Base-by-base conservation (phyloP, 2,888 invertebrate species). In the Drosophila kambysellisi region DNA sequence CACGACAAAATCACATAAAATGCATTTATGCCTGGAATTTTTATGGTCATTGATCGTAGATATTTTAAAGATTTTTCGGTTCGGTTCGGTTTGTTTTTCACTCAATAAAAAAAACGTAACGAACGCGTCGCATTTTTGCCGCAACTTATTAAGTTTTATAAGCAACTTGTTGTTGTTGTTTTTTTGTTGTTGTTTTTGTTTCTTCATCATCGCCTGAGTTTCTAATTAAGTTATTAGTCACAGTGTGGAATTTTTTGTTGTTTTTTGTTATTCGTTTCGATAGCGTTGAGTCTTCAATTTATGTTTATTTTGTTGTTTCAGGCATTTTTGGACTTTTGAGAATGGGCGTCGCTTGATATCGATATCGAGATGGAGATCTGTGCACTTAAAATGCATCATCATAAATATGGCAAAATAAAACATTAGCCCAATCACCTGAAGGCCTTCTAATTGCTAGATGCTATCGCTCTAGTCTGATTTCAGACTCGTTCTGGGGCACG, bases 181-280 rank as follows among this genome's bases (percentile, higher is more conserved):
- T 53, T 58, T 30, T 25, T 43, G 48, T 58, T n/a, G 32, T 30
- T n/a, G 41, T 62, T 64, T 50, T 37, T 56, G 52, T 76, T 43
- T 50, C 58, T n/a, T 33, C 52, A 15, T 54, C 70, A 41, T 68
- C 50, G 54, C 32, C 62, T 54, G 74, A 70, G 76, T 85, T 90
- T 89, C 89, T 84, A 90, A 90, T 90, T 91, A 89, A 90, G 90
- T 88, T 88, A 90, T 90, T 90, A 91, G 90, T 90, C 90, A 89
- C 82, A 88, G 81, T 85, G 66, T 74, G 83, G 80, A 79, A 88
- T 91, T 81, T 91, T 81, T 67, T 37, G 29, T 50, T 29, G 29
- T 46, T 51, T 32, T 50, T 64, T 52, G 46, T 25, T 46, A 46
- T 25, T 46, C 15, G 62, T 29, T 63, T 53, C 7, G 41, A 37